phyloP scores from a whole-genome alignment of 2,797 vertebrate genomes.

The Galaxias olidus region DNA sequence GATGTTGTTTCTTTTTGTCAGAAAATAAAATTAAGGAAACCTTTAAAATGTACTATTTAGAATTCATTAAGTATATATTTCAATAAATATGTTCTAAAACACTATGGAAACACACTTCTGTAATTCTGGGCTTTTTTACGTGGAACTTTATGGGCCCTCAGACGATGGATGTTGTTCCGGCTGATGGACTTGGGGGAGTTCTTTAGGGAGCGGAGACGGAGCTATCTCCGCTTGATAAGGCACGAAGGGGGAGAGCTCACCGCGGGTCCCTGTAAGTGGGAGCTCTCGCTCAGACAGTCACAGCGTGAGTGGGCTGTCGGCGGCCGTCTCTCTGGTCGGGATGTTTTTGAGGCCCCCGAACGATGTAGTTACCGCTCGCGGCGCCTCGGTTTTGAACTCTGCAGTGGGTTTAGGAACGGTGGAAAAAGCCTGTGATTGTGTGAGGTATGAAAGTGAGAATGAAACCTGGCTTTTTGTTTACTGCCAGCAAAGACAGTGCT shows the following conservation, averaged over 20 bases:
- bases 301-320: neutral
- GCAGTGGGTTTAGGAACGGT: too few species aligned
- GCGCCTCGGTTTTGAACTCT: too few species aligned
- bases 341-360: neutral
- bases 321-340: neutral
- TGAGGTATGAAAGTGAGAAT: too few species aligned
- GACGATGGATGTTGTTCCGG: neutral
- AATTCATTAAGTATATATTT: too few species aligned
- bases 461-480: too few species aligned
- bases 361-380: too few species aligned
- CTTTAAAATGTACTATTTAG: too few species aligned
- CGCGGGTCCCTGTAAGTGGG: constrained; percentile 2
- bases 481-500: too few species aligned
- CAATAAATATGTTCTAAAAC: too few species aligned
- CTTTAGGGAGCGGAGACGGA: constrained; percentile 7
- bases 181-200: neutral
- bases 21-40: too few species aligned
- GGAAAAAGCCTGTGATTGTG: too few species aligned
- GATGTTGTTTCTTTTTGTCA: too few species aligned
- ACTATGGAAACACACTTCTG: neutral
- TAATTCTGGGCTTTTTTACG: neutral
- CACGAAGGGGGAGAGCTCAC: neutral
- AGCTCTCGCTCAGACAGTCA: neutral
- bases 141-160: neutral
- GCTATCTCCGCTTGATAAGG: constrained; percentile 9